These are phyloP conservation scores for Pampusana beccarii DNA, from an alignment of 2,113 vertebrate genomes.

Conservation along the genomic window DNA sequence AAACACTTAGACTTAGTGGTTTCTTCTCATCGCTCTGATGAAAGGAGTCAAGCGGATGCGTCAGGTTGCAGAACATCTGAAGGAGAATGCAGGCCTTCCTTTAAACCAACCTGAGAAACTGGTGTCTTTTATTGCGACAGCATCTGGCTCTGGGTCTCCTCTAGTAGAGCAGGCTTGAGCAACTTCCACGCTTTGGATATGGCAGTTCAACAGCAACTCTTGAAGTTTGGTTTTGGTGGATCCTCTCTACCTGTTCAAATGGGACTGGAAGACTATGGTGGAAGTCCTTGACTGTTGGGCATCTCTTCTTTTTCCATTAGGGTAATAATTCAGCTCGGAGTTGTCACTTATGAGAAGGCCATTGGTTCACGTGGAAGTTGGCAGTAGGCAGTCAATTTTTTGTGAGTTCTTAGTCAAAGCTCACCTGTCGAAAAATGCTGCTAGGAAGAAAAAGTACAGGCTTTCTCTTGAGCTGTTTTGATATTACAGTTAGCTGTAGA, in stretches of 20 bases:
- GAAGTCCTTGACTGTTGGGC: neutral
- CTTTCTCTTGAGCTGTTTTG: neutral
- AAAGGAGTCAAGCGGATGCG: neutral
- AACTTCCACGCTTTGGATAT: neutral
- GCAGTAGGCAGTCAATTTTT: neutral
- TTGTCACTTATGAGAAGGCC: neutral
- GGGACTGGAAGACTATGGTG: neutral
- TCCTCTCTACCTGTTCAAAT: neutral
- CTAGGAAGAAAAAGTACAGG: neutral
- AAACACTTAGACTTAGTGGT: neutral
- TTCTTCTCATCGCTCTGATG: neutral
- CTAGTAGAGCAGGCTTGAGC: neutral
- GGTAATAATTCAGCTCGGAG: neutral
- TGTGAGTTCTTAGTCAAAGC: neutral
- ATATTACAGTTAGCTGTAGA: neutral
- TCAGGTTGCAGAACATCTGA: neutral
- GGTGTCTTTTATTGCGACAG: neutral
- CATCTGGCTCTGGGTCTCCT: neutral
- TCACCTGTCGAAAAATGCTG: neutral
- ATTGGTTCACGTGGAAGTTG: fast-evolving
- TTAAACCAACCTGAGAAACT: neutral
- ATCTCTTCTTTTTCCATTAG: neutral
- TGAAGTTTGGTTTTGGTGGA: neutral
- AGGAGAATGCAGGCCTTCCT: neutral
- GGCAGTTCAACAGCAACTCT: neutral